phyloP scores from a whole-genome alignment of 1,140 invertebrate genomes.

The Drosophila kurseongensis region DNA sequence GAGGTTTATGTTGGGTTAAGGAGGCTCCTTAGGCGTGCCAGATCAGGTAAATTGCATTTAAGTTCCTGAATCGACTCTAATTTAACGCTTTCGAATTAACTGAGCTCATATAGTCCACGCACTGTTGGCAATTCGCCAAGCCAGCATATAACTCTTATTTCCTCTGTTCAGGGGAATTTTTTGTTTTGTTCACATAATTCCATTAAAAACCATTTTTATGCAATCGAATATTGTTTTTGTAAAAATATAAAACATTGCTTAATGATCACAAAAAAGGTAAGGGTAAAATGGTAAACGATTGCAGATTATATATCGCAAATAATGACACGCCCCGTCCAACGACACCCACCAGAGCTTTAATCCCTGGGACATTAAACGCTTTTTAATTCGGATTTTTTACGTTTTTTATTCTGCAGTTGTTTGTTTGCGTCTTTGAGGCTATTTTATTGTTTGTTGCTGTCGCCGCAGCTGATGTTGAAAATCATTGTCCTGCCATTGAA shows the following conservation, averaged over 20 bases:
- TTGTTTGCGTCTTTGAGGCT: conserved; percentile 48
- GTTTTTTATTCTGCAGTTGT: conserved; percentile 57
- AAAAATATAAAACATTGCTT: conserved; percentile 62
- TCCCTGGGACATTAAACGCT: conserved; percentile 74
- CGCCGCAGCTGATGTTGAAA: conserved; percentile 41
- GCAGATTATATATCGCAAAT: conserved; percentile 69
- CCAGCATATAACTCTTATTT: conserved; percentile 31
- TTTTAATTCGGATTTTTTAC: conserved; percentile 75
- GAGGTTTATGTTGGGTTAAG: neutral
- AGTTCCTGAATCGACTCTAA: conserved; percentile 16
- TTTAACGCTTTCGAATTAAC: conserved; percentile 14
- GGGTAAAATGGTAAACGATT: conserved; percentile 55
- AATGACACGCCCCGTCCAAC: conserved; percentile 27
- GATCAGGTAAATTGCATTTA: conserved; percentile 3
- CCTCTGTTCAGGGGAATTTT: conserved; percentile 8
- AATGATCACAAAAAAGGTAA: conserved; percentile 57
- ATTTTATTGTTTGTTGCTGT: conserved; percentile 31
- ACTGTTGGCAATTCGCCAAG: conserved; percentile 68
- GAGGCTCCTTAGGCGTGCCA: no score
- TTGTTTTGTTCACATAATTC: conserved; percentile 69
- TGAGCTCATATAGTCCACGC: conserved; percentile 69
- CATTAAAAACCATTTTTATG: conserved; percentile 58
- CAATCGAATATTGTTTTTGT: conserved; percentile 72
- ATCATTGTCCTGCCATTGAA: conserved; percentile 73
- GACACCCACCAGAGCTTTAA: conserved; percentile 37